A percentile compares a stretch with the other conserved stretches of the same genome.
Conservation (phyloP, 1,140 invertebrate genomes). For the Drosophila saltans region DNA sequence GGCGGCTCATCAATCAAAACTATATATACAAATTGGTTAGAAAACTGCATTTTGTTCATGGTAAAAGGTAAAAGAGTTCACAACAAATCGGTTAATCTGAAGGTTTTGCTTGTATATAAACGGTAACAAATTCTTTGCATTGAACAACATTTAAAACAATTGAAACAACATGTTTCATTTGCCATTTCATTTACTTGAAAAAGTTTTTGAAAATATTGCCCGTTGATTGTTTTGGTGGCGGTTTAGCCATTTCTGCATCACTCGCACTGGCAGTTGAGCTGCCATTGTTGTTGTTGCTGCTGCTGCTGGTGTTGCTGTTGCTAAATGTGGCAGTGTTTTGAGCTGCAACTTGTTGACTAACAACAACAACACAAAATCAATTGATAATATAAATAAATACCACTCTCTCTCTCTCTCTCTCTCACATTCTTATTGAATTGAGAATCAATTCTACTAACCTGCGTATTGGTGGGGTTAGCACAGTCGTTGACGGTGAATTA, state of each 20-base stretch:
- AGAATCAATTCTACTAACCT: conserved; percentile 45
- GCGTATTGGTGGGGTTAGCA: conserved; percentile 75
- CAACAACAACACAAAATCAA: conserved; percentile 19
- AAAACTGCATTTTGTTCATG: too few relatives aligned
- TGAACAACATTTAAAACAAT: conserved; percentile 33
- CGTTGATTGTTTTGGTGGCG: conserved; percentile 86
- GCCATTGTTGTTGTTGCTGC: conserved; percentile 43
- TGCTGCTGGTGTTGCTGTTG: conserved; percentile 2
- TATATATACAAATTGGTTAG: too few relatives aligned
- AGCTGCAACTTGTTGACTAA: conserved; percentile 78
- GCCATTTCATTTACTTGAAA: conserved; percentile 90
- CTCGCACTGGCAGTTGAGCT: conserved; percentile 84
- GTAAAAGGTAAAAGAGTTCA: too few relatives aligned
- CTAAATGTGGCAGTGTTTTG: conserved; percentile 47
- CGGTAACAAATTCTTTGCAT: background rate
- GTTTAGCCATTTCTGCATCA: conserved; percentile 65
- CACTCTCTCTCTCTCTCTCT: background rate
- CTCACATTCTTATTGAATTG: conserved; percentile 6
- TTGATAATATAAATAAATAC: too few relatives aligned
- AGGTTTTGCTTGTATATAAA: too few relatives aligned
- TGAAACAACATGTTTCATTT: conserved; percentile 6
- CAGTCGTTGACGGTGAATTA: conserved; percentile 66
- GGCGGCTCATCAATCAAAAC: too few relatives aligned
- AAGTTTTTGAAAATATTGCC: conserved; percentile 97
- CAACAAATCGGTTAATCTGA: too few relatives aligned